Base-by-base conservation (phyloP, 2,113 vertebrate species). In the Geococcyx californianus region DNA sequence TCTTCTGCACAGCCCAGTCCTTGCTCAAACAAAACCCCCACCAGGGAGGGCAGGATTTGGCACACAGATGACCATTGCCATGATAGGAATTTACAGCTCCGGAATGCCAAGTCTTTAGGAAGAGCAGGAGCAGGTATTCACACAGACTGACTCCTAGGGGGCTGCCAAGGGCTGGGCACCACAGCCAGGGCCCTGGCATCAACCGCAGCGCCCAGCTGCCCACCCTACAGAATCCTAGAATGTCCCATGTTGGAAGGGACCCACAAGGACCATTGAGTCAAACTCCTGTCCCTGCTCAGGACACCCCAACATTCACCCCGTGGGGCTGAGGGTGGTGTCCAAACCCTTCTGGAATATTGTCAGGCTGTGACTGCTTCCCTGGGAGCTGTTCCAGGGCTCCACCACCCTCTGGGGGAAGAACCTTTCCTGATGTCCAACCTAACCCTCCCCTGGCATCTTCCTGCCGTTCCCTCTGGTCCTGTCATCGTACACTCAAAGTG, bases 1-100 rank as follows among this genome's bases (percentile, higher is more conserved):
- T 95, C 93, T 81, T 94, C 40, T 18, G 62, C 77, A 17, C 15
- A 36, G 13, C 56, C 72, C 67, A 47, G 67, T 24, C 91, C 44
- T 68, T 3, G 54, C 83, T 83, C 93, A 51, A 10, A 67, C 47
- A 60, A 81, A 89, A 51, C 60, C 54, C 63, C 18, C 81, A 68
- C 29, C 24, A 9, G 63, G 15, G 16, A 84, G 77, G 52, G 64
- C 80, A 94, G 77, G 47, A 33, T 70, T 34, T 91, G 87, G 84
- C 77, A 51, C 5, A 7, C 6, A 42, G 38, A 45, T 38, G 29
- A 42, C 52, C 40, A 13, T 4, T 91, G 84, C 91, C 84, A n/a
- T 2, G 59, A 45, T 15, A 16, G 69, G 87, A 77, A 94, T 95
- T 82, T 19, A 81, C 11, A 25, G 76, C 84, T 73, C 36, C 72